Base-by-base conservation (phyloP, 2,888 invertebrate species). In the Agrochola lychnidis region DNA sequence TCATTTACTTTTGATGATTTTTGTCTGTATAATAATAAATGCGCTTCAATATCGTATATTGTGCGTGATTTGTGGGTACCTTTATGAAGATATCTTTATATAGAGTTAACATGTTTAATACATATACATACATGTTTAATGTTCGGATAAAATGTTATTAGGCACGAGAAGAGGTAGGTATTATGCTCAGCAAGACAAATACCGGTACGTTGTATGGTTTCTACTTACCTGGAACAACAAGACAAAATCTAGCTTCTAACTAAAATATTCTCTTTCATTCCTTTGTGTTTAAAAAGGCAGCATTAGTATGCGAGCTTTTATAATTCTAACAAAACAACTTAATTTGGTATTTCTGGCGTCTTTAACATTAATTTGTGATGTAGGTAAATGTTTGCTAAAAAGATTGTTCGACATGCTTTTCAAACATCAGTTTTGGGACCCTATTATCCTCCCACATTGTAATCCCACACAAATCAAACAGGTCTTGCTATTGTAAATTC, bases 1-100 rank as follows among this genome's bases (percentile, higher is more conserved):
- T 64, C 12, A 36, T 84, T 77, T 75, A 59, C 14, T 48, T 48
- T 66, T 48, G 12, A 48, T 30, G 12, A 10, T 45, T 19, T 19
- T 10, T 25, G 5, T 66, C 6, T 45, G 10, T 45, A 16, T 25
- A 42, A 42, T 19, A 42, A 19, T 19, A 51, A 51, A 51, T n/a
- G 10, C 3, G 19, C 19, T 22, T 53, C 53, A 10, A 53, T 7
- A 51, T 22, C 4, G 45, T 19, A 51, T 53, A 53, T 51, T 51
- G 51, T 51, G 51, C 51, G 7, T 51, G 51, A 51, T 51, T 22
- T 9, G 22, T 22, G 51, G 0, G 0, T 22, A n/a, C 0, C 56
- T n/a, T 12, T 10, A 56, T n/a, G 12, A n/a, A 1, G 12, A n/a
- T 56, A 12, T 56, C n/a, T 30, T 30, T n/a, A 1, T 12, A n/a